Percentiles rank a stretch among this genome's conserved stretches.
Conservation (phyloP, 2,888 invertebrate species). For the Antheraea yamamai region DNA sequence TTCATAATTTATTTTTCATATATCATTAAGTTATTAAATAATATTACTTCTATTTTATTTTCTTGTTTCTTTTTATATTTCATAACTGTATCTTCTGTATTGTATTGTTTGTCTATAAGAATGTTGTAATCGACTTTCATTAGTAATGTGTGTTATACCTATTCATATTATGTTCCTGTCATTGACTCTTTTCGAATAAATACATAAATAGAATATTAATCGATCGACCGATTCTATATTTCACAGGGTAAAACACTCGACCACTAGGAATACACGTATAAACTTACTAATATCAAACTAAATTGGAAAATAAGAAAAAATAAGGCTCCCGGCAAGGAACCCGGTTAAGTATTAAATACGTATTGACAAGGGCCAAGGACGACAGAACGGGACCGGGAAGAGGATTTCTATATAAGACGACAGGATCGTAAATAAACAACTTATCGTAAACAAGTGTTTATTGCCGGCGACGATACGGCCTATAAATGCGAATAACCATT, state of each 20-base stretch:
- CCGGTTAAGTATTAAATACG: not conserved
- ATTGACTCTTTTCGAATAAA: no score
- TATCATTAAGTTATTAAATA: no score
- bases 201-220: no score
- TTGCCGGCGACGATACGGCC: slow-evolving; percentile 30
- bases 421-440: slow-evolving; percentile 29
- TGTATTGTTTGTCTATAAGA: no score
- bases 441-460: slow-evolving; percentile 46
- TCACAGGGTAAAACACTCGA: not conserved
- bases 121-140: no score
- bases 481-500: slow-evolving; percentile 29
- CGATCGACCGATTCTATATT: no score
- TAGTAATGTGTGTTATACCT: no score
- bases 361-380: not conserved
- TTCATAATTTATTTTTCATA: no score
- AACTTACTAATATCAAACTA: not conserved
- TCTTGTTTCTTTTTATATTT: no score
- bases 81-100: no score
- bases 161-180: no score
- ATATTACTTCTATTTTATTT: no score
- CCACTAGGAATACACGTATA: not conserved
- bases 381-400: slow-evolving; percentile 4
- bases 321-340: not conserved
- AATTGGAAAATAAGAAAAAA: not conserved
- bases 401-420: slow-evolving; percentile 25